Evolutionary conservation across 2,797 vertebrate genomes (phyloP).

Genomic region (Delichon dasypus): DNA sequence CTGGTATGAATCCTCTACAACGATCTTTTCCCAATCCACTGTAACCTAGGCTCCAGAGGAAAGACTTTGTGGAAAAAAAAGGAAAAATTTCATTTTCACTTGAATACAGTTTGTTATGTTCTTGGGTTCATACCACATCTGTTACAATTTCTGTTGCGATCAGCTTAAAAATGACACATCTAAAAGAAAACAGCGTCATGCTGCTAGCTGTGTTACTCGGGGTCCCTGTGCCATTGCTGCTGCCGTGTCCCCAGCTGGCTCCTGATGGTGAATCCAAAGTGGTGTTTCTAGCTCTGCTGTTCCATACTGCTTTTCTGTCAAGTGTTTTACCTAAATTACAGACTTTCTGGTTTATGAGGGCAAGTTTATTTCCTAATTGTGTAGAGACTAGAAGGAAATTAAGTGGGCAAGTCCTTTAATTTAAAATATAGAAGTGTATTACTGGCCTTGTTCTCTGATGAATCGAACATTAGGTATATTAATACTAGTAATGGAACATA

Average conservation of each 20-base stretch:
- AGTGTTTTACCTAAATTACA: background rate
- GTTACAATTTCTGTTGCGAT: background rate
- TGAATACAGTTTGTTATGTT: background rate
- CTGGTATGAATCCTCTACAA: background rate
- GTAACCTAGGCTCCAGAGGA: background rate
- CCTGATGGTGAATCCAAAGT: rapidly evolving
- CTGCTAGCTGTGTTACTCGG: background rate
- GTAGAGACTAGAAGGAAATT: background rate
- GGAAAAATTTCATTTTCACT: background rate
- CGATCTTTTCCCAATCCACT: rapidly evolving
- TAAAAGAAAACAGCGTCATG: background rate
- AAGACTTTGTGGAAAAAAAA: background rate
- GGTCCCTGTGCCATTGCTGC: rapidly evolving
- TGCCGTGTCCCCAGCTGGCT: rapidly evolving
- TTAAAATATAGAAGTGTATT: background rate
- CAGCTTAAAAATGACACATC: background rate
- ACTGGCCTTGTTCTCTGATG: background rate
- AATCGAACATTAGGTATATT: background rate
- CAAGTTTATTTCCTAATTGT: background rate
- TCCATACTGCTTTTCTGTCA: background rate
- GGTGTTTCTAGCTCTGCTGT: background rate
- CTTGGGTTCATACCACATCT: background rate
- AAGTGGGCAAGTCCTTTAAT: constrained; percentile 8
- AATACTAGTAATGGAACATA: constrained; percentile 35
- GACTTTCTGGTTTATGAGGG: background rate